A percentile compares a stretch with the other conserved stretches of the same genome.
Conservation (phyloP, 2,888 invertebrate genomes). For the Drosophila picticornis region DNA sequence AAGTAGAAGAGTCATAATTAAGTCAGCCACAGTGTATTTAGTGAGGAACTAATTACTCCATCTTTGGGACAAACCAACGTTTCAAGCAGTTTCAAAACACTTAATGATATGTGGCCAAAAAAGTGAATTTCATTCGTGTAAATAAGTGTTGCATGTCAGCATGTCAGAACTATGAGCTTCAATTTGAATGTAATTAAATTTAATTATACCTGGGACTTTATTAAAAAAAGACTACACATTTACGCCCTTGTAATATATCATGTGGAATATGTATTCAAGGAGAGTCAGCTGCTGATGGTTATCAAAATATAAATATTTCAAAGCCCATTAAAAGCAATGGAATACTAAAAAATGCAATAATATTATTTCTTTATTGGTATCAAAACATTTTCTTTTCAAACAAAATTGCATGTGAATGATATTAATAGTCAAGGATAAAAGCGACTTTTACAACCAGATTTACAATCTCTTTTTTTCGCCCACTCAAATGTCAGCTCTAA, state of each 20-base stretch:
- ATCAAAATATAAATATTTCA: neutral
- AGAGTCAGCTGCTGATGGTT: neutral
- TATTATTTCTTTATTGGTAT: neutral
- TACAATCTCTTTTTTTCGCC: constrained; percentile 30
- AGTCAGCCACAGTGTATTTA: neutral
- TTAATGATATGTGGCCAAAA: neutral
- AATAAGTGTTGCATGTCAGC: neutral
- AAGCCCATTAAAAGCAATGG: neutral
- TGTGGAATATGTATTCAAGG: neutral
- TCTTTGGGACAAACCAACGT: neutral
- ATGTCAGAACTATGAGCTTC: neutral
- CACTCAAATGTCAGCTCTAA: constrained; percentile 7
- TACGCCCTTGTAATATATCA: neutral
- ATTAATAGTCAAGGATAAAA: constrained; percentile 10
- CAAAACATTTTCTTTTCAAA: neutral
- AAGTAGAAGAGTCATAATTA: neutral
- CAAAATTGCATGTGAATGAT: constrained; percentile 8
- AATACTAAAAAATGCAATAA: neutral
- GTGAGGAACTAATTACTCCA: constrained; percentile 4
- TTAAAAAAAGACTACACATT: neutral
- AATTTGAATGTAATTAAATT: neutral
- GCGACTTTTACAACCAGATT: constrained; percentile 11
- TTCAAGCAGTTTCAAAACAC: constrained; percentile 6
- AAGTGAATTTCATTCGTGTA: neutral
- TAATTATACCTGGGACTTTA: neutral